A percentile compares a stretch with the other conserved stretches of the same genome.
Conservation (phyloP, 2,113 vertebrate genomes). For the Elephantulus edwardii region DNA sequence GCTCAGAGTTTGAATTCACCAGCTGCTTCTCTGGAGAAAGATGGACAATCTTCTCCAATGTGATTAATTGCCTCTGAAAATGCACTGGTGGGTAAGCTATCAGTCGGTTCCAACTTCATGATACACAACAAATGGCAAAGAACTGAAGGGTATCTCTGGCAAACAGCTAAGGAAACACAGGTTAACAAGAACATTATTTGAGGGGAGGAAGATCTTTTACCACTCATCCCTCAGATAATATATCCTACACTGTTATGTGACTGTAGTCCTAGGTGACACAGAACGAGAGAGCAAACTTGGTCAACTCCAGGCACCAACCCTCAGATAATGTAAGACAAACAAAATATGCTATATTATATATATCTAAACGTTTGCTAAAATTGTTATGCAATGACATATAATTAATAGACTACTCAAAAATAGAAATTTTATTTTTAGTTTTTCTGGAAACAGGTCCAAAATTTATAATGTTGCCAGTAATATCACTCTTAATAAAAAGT, state of each 20-base stretch:
- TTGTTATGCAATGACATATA: not conserved
- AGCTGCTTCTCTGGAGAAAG: too few species aligned
- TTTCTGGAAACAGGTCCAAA: not conserved
- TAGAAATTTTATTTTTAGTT: not conserved
- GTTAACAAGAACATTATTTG: not conserved
- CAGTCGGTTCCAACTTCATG: too few species aligned
- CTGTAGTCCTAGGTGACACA: rapidly evolving
- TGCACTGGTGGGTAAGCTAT: too few species aligned
- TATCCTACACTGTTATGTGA: not conserved
- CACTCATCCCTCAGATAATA: not conserved
- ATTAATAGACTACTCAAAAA: not conserved
- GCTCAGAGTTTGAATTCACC: too few species aligned
- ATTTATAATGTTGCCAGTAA: not conserved
- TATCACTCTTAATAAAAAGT: not conserved
- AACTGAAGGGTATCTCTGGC: not conserved
- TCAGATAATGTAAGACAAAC: not conserved
- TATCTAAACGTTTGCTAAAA: not conserved
- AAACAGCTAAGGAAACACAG: not conserved
- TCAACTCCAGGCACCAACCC: not conserved
- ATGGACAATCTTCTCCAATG: too few species aligned
- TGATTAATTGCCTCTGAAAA: too few species aligned
- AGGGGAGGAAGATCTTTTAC: not conserved
- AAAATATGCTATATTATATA: not conserved
- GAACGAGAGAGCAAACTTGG: not conserved
- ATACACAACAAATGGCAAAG: not conserved